Conservation (phyloP, 2,113 vertebrate genomes). For the Odocoileus hemionus region DNA sequence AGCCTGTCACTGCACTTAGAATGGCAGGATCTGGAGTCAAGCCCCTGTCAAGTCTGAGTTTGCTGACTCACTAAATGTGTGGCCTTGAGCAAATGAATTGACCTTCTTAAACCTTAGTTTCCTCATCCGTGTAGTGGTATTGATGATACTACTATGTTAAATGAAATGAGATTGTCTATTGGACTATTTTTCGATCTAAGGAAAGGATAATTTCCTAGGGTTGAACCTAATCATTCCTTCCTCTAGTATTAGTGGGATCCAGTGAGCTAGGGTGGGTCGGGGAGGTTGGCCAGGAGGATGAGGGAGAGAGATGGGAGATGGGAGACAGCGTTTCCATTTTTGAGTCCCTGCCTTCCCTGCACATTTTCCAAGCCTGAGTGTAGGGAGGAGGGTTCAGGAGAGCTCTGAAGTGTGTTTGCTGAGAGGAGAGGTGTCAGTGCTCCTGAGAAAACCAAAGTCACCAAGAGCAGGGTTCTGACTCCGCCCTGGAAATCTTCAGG, state of each 20-base stretch:
- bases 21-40: neutral
- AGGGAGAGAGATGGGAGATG: neutral
- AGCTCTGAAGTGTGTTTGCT: neutral
- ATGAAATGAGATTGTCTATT: neutral
- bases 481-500: neutral
- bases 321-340: neutral
- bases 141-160: neutral
- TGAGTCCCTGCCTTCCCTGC: neutral
- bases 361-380: neutral
- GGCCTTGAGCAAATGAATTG: neutral
- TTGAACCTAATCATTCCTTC: neutral
- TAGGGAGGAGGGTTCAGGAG: neutral
- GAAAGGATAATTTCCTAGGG: neutral
- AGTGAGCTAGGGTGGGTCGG: accelerated
- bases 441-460: neutral
- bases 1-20: neutral
- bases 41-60: neutral
- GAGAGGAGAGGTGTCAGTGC: neutral
- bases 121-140: neutral
- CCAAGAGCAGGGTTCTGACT: neutral
- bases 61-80: neutral
- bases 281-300: neutral
- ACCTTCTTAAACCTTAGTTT: neutral
- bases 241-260: too few species aligned
- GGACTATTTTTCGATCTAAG: neutral